Evolutionary conservation across 2,113 vertebrate genomes (phyloP), one percentile per base, ranked within the genome.

Genomic region (Festucalex cinctus): DNA sequence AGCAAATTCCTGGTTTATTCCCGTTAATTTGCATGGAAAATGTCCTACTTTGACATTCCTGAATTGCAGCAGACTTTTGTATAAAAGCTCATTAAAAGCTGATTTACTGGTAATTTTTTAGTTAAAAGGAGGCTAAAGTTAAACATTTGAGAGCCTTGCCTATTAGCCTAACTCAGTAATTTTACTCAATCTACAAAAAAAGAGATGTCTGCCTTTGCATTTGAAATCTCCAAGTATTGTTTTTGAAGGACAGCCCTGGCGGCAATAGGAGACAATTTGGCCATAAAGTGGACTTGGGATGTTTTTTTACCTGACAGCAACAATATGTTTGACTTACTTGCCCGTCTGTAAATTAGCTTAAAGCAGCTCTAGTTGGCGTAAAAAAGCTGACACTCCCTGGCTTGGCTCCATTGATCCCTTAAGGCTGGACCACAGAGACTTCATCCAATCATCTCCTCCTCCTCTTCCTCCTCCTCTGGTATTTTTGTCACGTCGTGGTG

Each of bases 381-480:
- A 63, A 51, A 75, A 75, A 76, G 72, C 77, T 71, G 83, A 79
- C 76, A 59, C 51, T 26, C 20, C 22, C 41, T 70, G 56, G 61
- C 70, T 69, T 58, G 16, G 1, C 6, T 71, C 75, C 3, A 9
- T 71, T 66, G 28, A 59, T 70, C 63, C 58, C 67, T 73, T 71
- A 57, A 46, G 57, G 39, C 51, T 44, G 54, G 60, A 49, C 49
- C 43, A 64, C 59, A 56, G 58, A 51, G 48, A 49, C 24, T 28
- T 22, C 24, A 12, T 14, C 53, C 53, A 56, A 20, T 53, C 49
- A 56, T 56, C 53, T 63, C 32, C 20, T 54, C 53, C 28, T 61
- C 32, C 20, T 54, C 53, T 22, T 4, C 48, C 44, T 37, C 28
- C 22, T 53, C 57, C 36, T 19, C 16, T n/a, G 28, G 19, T 41